Evolutionary conservation across 1,140 invertebrate species (phyloP).

Genomic region (Rhagoletis pomonella): DNA sequence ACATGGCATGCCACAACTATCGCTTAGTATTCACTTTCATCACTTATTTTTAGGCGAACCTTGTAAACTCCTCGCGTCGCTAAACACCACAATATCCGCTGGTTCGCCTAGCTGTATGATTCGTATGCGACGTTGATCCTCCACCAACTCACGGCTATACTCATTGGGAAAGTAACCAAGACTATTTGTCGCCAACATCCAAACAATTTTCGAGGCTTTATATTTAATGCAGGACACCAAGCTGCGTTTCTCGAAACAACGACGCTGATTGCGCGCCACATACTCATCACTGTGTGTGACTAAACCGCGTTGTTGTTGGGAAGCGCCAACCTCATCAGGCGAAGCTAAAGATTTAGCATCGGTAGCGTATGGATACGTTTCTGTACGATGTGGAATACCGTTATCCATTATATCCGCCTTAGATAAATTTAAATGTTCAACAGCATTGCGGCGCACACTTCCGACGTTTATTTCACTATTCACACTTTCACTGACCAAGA

Average conservation of each 20-base stretch:
- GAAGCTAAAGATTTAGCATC: background rate
- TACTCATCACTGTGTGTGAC: slow-evolving; percentile 63
- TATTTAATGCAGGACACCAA: slow-evolving; percentile 72
- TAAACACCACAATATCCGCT: slow-evolving; percentile 65
- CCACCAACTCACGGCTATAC: slow-evolving; percentile 62
- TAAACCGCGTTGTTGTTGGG: background rate
- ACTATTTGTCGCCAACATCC: slow-evolving; percentile 70
- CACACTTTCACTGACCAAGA: background rate
- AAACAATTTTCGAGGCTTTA: slow-evolving; percentile 67
- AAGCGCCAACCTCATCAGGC: background rate
- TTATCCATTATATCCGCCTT: background rate
- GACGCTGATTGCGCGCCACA: slow-evolving; percentile 65
- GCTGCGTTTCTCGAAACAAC: slow-evolving; percentile 68
- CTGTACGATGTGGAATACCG: background rate
- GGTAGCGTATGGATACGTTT: too few relatives aligned
- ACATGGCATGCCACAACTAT: too few relatives aligned
- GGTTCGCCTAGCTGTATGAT: slow-evolving; percentile 69
- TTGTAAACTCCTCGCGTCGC: slow-evolving; percentile 69
- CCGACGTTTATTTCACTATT: background rate
- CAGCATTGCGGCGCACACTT: background rate
- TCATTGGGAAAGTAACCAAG: slow-evolving; percentile 70
- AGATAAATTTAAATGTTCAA: background rate
- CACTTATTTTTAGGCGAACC: slow-evolving; percentile 59
- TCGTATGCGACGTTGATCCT: slow-evolving; percentile 61
- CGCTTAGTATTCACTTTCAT: too few relatives aligned